Evolutionary conservation across 2,888 invertebrate species (phyloP), one percentile per base, ranked within the genome.

Genomic region (Eucriotettix oculatus): DNA sequence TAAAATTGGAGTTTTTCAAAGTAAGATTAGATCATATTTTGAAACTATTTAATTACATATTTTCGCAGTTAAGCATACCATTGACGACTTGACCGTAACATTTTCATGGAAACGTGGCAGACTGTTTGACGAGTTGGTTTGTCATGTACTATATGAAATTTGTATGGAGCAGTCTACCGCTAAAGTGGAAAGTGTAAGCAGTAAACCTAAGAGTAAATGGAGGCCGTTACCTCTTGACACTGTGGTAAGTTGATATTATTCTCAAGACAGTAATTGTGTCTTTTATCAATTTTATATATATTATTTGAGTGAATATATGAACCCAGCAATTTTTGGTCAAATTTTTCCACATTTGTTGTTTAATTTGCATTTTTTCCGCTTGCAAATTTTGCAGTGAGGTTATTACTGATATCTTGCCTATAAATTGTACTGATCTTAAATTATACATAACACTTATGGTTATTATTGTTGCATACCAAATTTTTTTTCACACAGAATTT

Each of bases 161-260:
- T 92, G 93, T 68, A 69, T 82, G 57, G 86, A 91, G 68, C 82
- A 80, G 65, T 85, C 87, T 0, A 74, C 71, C 9, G 93, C 92
- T 0, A 84, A 76, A 7, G 90, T 95, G 0, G 79, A 81, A 59
- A 84, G 80, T 66, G 85, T 92, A 5, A 83, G 81, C 58, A 87
- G 85, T 56, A 94, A 92, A 73, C 90, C 90, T 0, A 99, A 97
- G 74, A 88, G 83, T 63, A 97, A 97, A 74, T 99, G 95, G 95
- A 80, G 99, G 64, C 99, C 99, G 1, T 72, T 87, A 60, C 94
- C 99, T 5, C 75, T 99, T 67, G 99, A 99, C 71, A 99, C 99
- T 42, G 88, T 97, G 66, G 90, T 90, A 76, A 77, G 85, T 54
- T 54, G 16, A n/a, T n/a, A n/a, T n/a, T 44, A n/a, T n/a, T n/a